A percentile compares a stretch with the other conserved stretches of the same genome.
Conservation (phyloP, 2,113 vertebrate species). For the Lates calcarifer region DNA sequence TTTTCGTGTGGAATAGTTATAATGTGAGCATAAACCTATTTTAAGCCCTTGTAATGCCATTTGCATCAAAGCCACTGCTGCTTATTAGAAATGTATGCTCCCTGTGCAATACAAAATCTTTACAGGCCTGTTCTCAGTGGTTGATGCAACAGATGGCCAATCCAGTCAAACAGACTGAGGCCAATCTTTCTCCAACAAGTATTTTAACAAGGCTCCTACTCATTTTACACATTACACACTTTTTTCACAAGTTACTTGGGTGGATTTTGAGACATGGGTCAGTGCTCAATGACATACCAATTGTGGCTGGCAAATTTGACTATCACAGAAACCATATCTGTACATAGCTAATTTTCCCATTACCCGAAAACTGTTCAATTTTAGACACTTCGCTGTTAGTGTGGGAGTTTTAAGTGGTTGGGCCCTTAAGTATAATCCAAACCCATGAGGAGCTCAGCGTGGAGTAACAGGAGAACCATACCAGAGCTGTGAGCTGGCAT, state of each 20-base stretch:
- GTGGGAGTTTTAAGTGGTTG: conserved; percentile 49
- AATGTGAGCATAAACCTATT: neutral
- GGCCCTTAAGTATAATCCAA: conserved; percentile 37
- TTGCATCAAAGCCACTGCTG: conserved; percentile 9
- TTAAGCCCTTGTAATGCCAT: neutral
- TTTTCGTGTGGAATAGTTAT: neutral
- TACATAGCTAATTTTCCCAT: neutral
- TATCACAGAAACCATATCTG: neutral
- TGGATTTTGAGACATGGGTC: conserved; percentile 37
- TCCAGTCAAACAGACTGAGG: conserved; percentile 16
- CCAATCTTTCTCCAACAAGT: conserved; percentile 52
- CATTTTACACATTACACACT: conserved; percentile 45
- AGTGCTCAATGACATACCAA: conserved; percentile 12
- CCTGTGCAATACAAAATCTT: neutral
- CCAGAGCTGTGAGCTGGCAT: conserved; percentile 54
- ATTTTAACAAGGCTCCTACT: conserved; percentile 58
- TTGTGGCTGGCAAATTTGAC: conserved; percentile 6
- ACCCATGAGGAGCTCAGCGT: conserved; percentile 22
- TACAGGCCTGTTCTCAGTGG: conserved; percentile 10
- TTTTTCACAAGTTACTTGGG: conserved; percentile 17
- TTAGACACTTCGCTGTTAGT: conserved; percentile 3
- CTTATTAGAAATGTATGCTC: neutral
- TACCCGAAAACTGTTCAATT: neutral
- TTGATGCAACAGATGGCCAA: conserved; percentile 70
- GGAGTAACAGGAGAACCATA: conserved; percentile 39